These are phyloP conservation scores for Hydrophis major DNA, from an alignment of 2,797 vertebrate species.

Conservation along the genomic window DNA sequence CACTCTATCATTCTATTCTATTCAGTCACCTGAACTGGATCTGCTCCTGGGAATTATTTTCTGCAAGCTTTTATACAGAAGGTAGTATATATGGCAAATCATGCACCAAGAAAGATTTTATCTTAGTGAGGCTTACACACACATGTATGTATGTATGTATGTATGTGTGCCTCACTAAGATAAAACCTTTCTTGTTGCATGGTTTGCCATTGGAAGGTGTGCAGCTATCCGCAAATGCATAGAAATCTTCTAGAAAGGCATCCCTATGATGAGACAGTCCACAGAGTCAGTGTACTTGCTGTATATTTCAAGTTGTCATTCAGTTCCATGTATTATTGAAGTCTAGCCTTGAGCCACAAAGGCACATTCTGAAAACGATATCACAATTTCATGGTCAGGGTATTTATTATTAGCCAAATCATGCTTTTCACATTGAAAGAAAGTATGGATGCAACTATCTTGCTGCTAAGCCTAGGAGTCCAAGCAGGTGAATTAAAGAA, in stretches of 20 bases:
- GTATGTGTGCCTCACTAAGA: not conserved
- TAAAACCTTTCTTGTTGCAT: not conserved
- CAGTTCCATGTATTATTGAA: not conserved
- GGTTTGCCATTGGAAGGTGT: not conserved
- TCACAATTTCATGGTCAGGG: not conserved
- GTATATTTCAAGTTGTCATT: not conserved
- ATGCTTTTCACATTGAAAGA: not conserved
- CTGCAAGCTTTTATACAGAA: not conserved
- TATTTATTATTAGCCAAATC: conserved; percentile 2
- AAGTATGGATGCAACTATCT: not conserved
- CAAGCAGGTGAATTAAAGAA: not conserved
- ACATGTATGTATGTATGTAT: no score
- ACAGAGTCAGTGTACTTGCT: not conserved
- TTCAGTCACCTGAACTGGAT: not conserved
- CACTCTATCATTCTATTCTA: no score
- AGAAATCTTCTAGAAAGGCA: not conserved
- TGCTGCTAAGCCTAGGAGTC: not conserved
- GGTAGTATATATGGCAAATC: not conserved
- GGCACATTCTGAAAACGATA: not conserved
- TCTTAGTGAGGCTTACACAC: not conserved
- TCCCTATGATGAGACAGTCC: not conserved
- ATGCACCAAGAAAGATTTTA: not conserved
- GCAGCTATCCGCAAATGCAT: not conserved
- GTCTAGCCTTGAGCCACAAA: not conserved
- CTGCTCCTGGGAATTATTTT: not conserved